Evolutionary conservation across 2,888 invertebrate genomes (phyloP), one percentile per base, ranked within the genome.

Genomic region (Tricholauxania praeusta): DNA sequence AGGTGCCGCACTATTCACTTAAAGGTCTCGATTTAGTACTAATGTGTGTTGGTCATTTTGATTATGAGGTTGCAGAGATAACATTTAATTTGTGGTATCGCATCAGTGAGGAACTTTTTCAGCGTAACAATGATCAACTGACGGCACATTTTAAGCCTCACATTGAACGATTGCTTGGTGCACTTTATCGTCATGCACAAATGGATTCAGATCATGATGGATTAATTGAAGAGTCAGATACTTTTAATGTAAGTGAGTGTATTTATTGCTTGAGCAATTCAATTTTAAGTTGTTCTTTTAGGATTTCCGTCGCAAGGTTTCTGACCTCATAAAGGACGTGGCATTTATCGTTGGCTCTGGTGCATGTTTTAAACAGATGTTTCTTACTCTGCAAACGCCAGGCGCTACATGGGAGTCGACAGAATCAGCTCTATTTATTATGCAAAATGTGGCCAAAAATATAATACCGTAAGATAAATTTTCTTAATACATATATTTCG

Each of bases 31-130:
- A 99, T 85, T 89, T 98, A 78, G 93, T 97, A 12, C 89, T 99
- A 63, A 92, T 94, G 52, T 97, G 98, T 88, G 95, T 97, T 12
- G 97, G 97, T 0, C 98, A 99, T 89, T 97, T 98, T 87, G 98
- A 99, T 86, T 99, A 97, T 88, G 97, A 98, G 91, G 96, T 97
- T 80, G 92, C 92, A 49, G 92, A 93, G 84, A 96, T 98, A 79
- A 97, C 99, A 1, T 99, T 99, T 86, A 96, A 96, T 87, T 90
- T 98, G 74, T 99, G 99, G 99, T 98, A 97, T 88, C 91, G 96
- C 39, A 88, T 99, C 51, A 97, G 98, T 6, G 99, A 99, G 88
- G 94, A 95, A 82, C 89, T 99, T 6, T 99, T 98, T 86, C 94
- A 96, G 80, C 92, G 93, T 78, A 94, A 97, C 84, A 93, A 92